phyloP scores from a whole-genome alignment of 2,113 vertebrate genomes.

The Drymodes brunneopygia region DNA sequence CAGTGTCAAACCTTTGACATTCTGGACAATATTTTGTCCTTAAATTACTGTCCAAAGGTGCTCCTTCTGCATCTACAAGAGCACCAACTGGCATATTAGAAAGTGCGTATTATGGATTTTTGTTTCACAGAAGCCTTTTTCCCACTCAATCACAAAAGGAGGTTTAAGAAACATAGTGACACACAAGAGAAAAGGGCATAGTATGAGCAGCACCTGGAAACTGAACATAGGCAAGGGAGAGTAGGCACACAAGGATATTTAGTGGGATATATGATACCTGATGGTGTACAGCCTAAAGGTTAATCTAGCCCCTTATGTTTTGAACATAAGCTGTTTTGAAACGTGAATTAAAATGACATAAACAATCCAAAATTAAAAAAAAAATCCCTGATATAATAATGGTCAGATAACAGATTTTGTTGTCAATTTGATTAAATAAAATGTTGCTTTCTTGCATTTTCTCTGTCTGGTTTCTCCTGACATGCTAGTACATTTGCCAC shows the following conservation, averaged over 20 bases:
- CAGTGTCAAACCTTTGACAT: background rate
- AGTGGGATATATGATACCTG: background rate
- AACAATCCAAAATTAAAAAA: background rate
- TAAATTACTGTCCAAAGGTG: background rate
- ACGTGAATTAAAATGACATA: background rate
- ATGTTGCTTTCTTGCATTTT: background rate
- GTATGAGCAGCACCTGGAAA: background rate
- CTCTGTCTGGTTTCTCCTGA: background rate
- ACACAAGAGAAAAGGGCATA: background rate
- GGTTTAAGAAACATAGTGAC: background rate
- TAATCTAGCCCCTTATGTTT: background rate
- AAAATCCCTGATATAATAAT: background rate
- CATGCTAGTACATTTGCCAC: background rate
- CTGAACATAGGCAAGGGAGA: background rate
- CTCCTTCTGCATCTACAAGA: background rate
- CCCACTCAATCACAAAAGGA: background rate
- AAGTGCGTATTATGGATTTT: background rate
- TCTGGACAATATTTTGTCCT: background rate
- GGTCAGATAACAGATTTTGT: background rate
- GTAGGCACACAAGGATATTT: background rate
- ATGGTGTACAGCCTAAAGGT: background rate
- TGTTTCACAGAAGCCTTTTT: background rate
- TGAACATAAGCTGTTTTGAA: background rate
- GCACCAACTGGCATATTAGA: background rate
- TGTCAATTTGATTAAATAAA: background rate